These are phyloP conservation scores for Paedocypris sp. DNA, from an alignment of 2,113 vertebrate genomes.

Conservation along the genomic window DNA sequence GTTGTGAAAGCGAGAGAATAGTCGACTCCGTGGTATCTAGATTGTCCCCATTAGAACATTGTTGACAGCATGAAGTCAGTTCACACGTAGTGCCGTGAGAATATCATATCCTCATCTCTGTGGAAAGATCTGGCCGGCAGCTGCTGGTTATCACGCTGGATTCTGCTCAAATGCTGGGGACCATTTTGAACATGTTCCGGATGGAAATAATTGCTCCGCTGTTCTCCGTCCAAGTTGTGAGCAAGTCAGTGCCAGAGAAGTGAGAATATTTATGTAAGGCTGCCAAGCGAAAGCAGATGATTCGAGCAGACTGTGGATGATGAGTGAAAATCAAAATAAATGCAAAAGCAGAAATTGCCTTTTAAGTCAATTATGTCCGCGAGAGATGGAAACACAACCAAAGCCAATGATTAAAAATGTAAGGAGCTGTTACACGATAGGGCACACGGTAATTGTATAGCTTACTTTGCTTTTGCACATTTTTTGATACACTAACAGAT, in stretches of 20 bases:
- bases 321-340: constrained; percentile 21
- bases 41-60: not conserved
- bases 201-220: constrained; percentile 21
- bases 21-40: too few relatives aligned
- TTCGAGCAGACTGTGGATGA: constrained; percentile 23
- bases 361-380: constrained; percentile 20
- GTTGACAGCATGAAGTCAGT: constrained; percentile 1
- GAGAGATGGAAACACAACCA: constrained; percentile 1
- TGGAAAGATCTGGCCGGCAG: not conserved
- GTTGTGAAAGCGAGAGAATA: too few relatives aligned
- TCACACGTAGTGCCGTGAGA: constrained; percentile 9
- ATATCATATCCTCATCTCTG: constrained; percentile 4
- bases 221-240: constrained; percentile 2
- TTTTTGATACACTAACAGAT: not conserved
- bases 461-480: not conserved
- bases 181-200: not conserved
- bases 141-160: constrained; percentile 20
- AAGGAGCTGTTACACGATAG: not conserved
- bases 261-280: constrained; percentile 25
- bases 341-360: constrained; percentile 8
- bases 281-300: constrained; percentile 32
- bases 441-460: not conserved
- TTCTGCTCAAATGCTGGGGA: not conserved
- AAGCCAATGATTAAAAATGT: not conserved
- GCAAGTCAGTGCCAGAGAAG: not conserved